These are phyloP conservation scores for Corythornis vintsioides DNA, from an alignment of 2,113 vertebrate species.

Conservation along the genomic window DNA sequence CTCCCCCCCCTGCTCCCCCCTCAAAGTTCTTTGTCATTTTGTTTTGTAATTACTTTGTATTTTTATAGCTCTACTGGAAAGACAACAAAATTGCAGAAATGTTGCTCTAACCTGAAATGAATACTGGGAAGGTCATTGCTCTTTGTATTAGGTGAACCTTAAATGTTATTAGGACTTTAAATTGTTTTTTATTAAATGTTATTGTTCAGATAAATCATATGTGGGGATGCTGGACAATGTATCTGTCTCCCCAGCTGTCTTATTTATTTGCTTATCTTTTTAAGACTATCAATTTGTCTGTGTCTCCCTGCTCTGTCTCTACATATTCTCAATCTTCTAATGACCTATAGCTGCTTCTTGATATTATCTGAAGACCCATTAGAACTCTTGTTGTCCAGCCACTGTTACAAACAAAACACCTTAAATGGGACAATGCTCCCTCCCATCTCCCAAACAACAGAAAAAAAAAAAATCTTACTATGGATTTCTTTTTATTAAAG, in stretches of 20 bases:
- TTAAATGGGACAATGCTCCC: neutral
- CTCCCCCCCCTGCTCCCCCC: neutral
- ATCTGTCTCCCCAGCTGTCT: slow-evolving; percentile 6
- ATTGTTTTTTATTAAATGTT: slow-evolving; percentile 59
- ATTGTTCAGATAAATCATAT: slow-evolving; percentile 63
- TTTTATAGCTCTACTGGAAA: slow-evolving; percentile 56
- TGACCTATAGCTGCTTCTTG: slow-evolving; percentile 41
- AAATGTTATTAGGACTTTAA: slow-evolving; percentile 39
- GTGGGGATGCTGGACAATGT: slow-evolving; percentile 4
- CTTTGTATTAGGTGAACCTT: slow-evolving; percentile 53
- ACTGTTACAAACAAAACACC: slow-evolving; percentile 8
- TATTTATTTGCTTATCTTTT: neutral
- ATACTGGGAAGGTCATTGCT: slow-evolving; percentile 30
- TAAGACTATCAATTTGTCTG: slow-evolving; percentile 7
- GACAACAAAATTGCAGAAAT: slow-evolving; percentile 40
- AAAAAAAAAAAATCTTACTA: slow-evolving; percentile 21
- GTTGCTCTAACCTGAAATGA: slow-evolving; percentile 51
- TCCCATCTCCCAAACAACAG: neutral
- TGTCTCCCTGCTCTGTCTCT: slow-evolving; percentile 21
- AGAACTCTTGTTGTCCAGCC: slow-evolving; percentile 22
- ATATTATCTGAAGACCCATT: slow-evolving; percentile 60
- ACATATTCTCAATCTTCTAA: slow-evolving; percentile 10
- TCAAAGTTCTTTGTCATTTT: slow-evolving; percentile 13
- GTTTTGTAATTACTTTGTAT: slow-evolving; percentile 47
- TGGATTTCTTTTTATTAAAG: slow-evolving; percentile 71